Percentiles rank a stretch among this genome's conserved stretches.
These are phyloP conservation scores for Danio albolineatus DNA, from an alignment of 2,797 vertebrate species.

Conservation along the genomic window DNA sequence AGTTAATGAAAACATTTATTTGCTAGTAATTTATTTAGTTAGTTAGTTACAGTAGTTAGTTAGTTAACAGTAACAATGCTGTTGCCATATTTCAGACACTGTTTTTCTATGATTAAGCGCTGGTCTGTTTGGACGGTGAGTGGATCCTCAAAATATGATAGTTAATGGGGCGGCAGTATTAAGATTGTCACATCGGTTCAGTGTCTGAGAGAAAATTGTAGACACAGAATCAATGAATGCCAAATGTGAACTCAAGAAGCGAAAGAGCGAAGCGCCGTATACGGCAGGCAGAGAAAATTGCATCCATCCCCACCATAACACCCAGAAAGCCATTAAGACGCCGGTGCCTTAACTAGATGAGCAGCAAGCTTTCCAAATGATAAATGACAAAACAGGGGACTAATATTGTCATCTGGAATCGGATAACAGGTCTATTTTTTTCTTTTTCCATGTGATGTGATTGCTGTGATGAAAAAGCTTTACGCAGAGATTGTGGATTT, in stretches of 20 bases:
- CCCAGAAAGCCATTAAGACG: constrained; percentile 55
- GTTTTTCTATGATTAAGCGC: constrained; percentile 51
- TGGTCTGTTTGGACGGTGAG: constrained; percentile 23
- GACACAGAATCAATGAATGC: constrained; percentile 61
- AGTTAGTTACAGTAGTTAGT: no score
- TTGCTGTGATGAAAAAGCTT: constrained; percentile 25
- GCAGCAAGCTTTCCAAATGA: constrained; percentile 51
- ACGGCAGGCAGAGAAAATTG: constrained; percentile 44
- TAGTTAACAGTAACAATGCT: neutral
- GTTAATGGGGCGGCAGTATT: constrained; percentile 57
- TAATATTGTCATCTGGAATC: constrained; percentile 57
- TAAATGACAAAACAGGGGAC: constrained; percentile 56
- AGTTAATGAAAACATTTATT: no score
- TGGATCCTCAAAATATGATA: constrained; percentile 37
- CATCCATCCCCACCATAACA: constrained; percentile 43
- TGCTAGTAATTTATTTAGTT: no score
- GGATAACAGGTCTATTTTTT: constrained; percentile 43
- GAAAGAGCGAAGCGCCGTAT: constrained; percentile 21
- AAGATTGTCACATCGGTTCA: constrained; percentile 62
- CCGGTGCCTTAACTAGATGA: constrained; percentile 46
- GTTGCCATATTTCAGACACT: constrained; percentile 11
- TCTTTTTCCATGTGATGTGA: neutral
- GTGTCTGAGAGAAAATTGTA: constrained; percentile 42
- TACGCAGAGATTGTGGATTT: neutral
- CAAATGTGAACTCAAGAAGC: constrained; percentile 32